Evolutionary conservation across 37 sponge, comb jelly and placozoan species (phyloP).

Genomic region (Axinella damicornis): DNA sequence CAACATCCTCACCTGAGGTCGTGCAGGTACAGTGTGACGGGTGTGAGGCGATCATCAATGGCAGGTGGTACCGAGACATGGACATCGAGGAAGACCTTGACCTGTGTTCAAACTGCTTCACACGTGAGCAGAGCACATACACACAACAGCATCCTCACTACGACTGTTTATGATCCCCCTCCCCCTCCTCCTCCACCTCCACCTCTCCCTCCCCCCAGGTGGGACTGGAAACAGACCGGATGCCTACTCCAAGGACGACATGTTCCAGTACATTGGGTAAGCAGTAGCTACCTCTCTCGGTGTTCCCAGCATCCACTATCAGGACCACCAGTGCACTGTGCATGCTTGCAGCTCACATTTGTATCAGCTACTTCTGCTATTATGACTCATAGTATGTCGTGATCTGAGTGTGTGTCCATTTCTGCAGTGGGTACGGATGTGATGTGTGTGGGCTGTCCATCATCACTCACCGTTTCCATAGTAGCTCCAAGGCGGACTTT

Average conservation of each 20-base stretch:
- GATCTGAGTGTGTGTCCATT: background rate
- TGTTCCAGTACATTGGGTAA: slow-evolving; percentile 54
- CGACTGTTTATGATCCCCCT: no score
- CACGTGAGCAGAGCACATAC: no score
- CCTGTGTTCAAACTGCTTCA: slow-evolving; percentile 70
- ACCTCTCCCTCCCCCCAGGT: slow-evolving; percentile 14
- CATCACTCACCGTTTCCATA: slow-evolving; percentile 64
- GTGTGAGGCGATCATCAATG: slow-evolving; percentile 32
- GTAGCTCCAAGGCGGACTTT: slow-evolving; percentile 46
- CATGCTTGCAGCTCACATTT: no score
- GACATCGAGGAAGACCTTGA: slow-evolving; percentile 49
- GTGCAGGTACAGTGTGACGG: slow-evolving; percentile 69
- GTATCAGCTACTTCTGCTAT: no score
- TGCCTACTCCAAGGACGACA: slow-evolving; percentile 24
- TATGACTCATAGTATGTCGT: no score
- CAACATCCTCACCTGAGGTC: background rate
- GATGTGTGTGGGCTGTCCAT: slow-evolving; percentile 59
- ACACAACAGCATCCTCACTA: background rate
- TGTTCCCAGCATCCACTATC: no score
- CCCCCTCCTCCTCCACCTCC: no score
- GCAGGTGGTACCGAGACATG: slow-evolving; percentile 64
- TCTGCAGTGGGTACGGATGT: slow-evolving; percentile 38
- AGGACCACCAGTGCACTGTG: no score
- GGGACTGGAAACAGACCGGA: slow-evolving; percentile 37
- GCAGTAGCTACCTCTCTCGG: background rate